A percentile compares a stretch with the other conserved stretches of the same genome.
These are phyloP conservation scores for Meiosimyza platycephala DNA, from an alignment of 2,888 invertebrate genomes.

Conservation along the genomic window DNA sequence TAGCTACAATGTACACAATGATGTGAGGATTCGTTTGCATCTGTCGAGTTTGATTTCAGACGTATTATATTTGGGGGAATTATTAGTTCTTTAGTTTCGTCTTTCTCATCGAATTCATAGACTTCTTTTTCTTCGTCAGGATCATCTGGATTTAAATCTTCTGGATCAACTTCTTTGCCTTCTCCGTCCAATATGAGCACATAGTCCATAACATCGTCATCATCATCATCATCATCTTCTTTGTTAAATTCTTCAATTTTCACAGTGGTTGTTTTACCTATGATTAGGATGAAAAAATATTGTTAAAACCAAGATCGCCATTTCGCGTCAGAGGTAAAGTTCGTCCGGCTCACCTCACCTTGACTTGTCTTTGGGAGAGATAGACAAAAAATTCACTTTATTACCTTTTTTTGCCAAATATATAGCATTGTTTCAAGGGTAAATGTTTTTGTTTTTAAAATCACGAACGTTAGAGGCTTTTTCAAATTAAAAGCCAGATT, in stretches of 20 bases:
- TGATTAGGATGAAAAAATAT: neutral
- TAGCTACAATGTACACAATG: slow-evolving; percentile 94
- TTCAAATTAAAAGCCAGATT: too few species aligned
- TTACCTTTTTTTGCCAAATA: too few species aligned
- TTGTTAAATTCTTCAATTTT: neutral
- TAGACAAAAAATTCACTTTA: too few species aligned
- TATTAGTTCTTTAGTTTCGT: slow-evolving; percentile 27
- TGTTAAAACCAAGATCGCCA: too few species aligned
- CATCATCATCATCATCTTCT: slow-evolving; percentile 38
- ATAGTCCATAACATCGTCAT: slow-evolving; percentile 71
- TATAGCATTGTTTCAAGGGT: too few species aligned
- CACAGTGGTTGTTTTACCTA: slow-evolving; percentile 12
- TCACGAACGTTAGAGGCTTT: too few species aligned
- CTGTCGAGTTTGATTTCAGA: slow-evolving; percentile 57
- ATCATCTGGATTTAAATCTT: slow-evolving; percentile 61
- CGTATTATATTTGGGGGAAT: slow-evolving; percentile 44
- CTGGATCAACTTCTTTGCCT: slow-evolving; percentile 53
- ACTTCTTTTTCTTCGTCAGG: slow-evolving; percentile 60
- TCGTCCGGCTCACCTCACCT: too few species aligned
- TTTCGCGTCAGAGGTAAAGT: too few species aligned
- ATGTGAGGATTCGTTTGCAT: slow-evolving; percentile 71
- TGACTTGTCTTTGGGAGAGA: too few species aligned
- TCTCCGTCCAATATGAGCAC: slow-evolving; percentile 81
- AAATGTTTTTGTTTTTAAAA: too few species aligned
- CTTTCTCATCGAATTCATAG: slow-evolving; percentile 37